Base-by-base conservation (phyloP, 2,113 vertebrate genomes). In the Accipiter cooperii region DNA sequence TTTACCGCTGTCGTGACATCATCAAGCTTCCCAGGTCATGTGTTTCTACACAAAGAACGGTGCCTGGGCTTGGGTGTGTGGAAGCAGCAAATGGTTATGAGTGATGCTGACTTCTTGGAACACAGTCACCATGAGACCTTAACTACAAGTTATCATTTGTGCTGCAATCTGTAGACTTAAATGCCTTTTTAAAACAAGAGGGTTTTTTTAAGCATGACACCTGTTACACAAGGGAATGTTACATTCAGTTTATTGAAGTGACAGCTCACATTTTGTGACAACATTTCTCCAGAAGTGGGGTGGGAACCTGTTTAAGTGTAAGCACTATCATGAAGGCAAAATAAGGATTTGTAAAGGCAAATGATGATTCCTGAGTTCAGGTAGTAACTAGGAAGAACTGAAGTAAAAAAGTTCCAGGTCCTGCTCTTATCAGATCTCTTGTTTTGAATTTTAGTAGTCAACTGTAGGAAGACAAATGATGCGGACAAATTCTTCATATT, bases 401-500 rank as follows among this genome's bases (percentile, higher is more conserved):
- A 34, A 61, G 28, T 20, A 3, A 7, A 13, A 9, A 25, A 16
- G 0, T 5, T 24, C 1, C 33, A 6, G 74, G 29, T 36, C 8
- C 34, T 33, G 57, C 58, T 44, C 5, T 4, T 2, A 1, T 0
- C 19, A 28, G 2, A 21, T 4, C 31, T 8, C 46, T 0, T 46
- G 40, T 4, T 33, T 18, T 7, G 17, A 8, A 3, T 3, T 8
- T 99, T 97, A 99, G 94, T 99, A 99, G 92, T 99, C 99, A 0
- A 38, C 94, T 3, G 71, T 33, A 4, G 99, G 99, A 17, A 98
- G 97, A 7, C 98, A 99, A 61, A 99, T 94, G 84, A 82, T 97
- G 28, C 29, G 97, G 51, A 98, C 98, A 25, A 99, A 99, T n/a
- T 99, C 98, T 7, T 99, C 98, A 0, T 99, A 99, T 60, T 98